phyloP scores from a whole-genome alignment of 2,888 invertebrate species.

The Lycia hirtaria region DNA sequence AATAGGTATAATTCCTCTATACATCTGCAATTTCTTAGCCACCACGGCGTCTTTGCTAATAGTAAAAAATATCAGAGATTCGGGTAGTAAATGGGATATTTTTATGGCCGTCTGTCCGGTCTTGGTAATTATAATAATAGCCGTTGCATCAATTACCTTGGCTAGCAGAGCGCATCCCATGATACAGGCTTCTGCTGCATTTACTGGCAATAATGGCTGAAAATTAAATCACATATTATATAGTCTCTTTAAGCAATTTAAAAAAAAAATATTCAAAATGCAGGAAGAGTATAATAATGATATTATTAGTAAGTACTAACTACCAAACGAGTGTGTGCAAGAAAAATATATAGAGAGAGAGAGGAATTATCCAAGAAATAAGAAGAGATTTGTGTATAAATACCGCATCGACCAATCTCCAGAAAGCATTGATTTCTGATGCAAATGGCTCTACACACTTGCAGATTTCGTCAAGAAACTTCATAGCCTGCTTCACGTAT shows the following conservation, averaged over 20 bases:
- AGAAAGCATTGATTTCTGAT: not conserved
- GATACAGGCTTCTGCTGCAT: constrained; percentile 50
- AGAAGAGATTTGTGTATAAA: no score
- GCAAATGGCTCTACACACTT: not conserved
- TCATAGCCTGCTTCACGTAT: not conserved
- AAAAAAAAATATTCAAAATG: not conserved
- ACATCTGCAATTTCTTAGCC: constrained; percentile 71
- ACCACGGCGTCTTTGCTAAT: not conserved
- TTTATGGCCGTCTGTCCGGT: constrained; percentile 56
- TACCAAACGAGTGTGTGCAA: no score
- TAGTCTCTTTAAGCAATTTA: not conserved
- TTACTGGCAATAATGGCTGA: constrained; percentile 43
- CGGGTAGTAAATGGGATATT: constrained; percentile 36
- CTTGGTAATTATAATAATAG: not conserved
- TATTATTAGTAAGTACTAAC: no score
- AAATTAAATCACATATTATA: no score
- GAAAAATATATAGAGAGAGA: no score
- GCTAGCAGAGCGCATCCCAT: constrained; percentile 41
- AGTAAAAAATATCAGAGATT: not conserved
- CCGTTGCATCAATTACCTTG: not conserved
- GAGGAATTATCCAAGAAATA: no score
- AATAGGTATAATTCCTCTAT: constrained; percentile 65
- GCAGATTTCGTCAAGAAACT: not conserved
- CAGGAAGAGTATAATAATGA: no score
- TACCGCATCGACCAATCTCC: not conserved